These are phyloP conservation scores for Halcyon malimbica DNA, from an alignment of 2,113 vertebrate species.

Conservation along the genomic window DNA sequence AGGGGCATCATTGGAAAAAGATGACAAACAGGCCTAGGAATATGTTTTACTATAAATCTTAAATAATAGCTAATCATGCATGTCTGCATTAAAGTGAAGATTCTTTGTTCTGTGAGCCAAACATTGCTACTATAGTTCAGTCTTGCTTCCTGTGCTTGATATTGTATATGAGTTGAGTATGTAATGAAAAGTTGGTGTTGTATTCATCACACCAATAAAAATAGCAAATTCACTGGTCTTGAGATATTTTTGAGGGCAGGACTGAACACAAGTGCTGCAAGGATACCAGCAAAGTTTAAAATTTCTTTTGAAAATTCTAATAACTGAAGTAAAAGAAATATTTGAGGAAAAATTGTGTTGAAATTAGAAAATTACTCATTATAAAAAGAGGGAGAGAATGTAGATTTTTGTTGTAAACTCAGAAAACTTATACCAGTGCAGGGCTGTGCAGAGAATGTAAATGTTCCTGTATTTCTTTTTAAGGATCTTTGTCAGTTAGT, in stretches of 20 bases:
- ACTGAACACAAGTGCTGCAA: background rate
- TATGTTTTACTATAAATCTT: background rate
- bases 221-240: background rate
- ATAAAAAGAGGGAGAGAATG: background rate
- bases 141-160: background rate
- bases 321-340: background rate
- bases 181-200: background rate
- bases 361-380: background rate
- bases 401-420: background rate
- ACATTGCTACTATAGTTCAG: background rate
- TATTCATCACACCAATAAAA: background rate
- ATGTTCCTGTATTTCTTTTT: slow-evolving; percentile 21
- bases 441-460: background rate
- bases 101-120: background rate
- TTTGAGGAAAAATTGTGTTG: background rate
- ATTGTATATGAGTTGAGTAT: background rate
- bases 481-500: slow-evolving; percentile 98
- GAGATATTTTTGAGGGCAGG: background rate
- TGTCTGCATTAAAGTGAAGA: background rate
- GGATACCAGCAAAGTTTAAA: background rate
- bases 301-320: background rate
- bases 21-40: background rate
- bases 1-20: background rate
- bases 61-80: background rate
- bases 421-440: background rate